Evolutionary conservation across 2,113 vertebrate genomes (phyloP).

Genomic region (Notechis scutatus): DNA sequence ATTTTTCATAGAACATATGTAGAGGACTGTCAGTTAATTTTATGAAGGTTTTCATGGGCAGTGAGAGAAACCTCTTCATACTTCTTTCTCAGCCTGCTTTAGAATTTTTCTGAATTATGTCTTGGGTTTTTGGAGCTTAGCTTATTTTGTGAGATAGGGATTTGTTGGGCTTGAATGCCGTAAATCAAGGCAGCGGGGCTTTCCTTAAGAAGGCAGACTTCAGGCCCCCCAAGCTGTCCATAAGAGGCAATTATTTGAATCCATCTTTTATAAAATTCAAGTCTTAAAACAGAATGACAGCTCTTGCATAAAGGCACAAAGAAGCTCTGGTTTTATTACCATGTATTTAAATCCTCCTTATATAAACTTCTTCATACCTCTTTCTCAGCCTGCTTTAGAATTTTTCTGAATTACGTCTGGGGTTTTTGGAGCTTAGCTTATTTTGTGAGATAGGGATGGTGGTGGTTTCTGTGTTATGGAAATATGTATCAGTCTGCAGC

Average conservation of each 20-base stretch:
- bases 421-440: background rate
- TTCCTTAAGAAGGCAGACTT: background rate
- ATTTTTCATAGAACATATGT: background rate
- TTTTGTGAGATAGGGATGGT: background rate
- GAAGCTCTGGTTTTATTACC: background rate
- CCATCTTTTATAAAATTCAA: background rate
- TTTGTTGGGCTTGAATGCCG: background rate
- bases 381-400: background rate
- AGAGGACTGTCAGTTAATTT: background rate
- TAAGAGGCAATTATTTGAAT: background rate
- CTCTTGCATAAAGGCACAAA: background rate
- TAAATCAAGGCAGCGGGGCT: background rate
- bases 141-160: background rate
- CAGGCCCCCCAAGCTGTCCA: background rate
- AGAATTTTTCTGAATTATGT: background rate
- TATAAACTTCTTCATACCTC: background rate
- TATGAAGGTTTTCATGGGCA: constrained; percentile 1
- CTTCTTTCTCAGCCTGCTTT: background rate
- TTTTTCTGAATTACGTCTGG: background rate
- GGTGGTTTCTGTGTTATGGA: background rate
- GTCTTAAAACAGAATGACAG: background rate
- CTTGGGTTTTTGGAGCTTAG: background rate
- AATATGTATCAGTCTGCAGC: background rate
- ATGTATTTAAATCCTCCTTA: background rate
- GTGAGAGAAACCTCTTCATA: background rate